These are phyloP conservation scores for Drosophila navojoa DNA, from an alignment of 1,140 invertebrate genomes.

Conservation along the genomic window DNA sequence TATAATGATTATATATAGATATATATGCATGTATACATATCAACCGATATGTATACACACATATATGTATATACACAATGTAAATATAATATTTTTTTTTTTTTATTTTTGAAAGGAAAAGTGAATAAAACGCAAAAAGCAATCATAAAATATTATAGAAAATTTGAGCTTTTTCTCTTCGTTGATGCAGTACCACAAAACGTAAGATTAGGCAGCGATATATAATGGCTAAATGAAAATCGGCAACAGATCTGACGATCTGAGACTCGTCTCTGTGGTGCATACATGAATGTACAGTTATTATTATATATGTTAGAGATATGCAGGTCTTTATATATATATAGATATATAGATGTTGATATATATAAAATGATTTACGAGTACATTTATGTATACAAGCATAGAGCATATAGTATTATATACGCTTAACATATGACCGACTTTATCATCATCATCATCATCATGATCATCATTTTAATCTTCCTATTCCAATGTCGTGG, in stretches of 20 bases:
- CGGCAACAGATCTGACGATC: conserved; percentile 11
- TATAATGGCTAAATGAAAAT: conserved; percentile 17
- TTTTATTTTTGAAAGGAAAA: too few species aligned
- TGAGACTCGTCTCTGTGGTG: conserved; percentile 8
- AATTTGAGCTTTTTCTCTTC: conserved; percentile 84
- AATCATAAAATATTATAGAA: conserved; percentile 29
- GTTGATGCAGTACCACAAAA: conserved; percentile 76
- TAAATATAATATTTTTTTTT: too few species aligned
- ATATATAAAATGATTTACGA: conserved; percentile 6
- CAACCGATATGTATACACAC: too few species aligned
- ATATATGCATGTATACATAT: conserved; percentile 7
- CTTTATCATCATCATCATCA: conserved; percentile 1
- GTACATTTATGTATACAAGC: conserved; percentile 27
- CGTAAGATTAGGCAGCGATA: conserved; percentile 46
- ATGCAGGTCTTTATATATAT: conserved; percentile 21
- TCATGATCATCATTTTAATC: not conserved
- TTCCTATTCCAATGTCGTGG: conserved; percentile 29
- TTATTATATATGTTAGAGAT: conserved; percentile 3
- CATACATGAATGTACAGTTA: conserved; percentile 36
- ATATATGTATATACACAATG: conserved; percentile 14
- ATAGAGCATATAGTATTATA: conserved; percentile 25
- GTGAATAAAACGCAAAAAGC: too few species aligned
- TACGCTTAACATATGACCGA: conserved; percentile 27
- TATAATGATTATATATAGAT: conserved; percentile 29
- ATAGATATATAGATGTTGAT: not conserved